A percentile compares a stretch with the other conserved stretches of the same genome.
Conservation (phyloP, 2,888 invertebrate genomes). For the Stenodera caucasica region DNA sequence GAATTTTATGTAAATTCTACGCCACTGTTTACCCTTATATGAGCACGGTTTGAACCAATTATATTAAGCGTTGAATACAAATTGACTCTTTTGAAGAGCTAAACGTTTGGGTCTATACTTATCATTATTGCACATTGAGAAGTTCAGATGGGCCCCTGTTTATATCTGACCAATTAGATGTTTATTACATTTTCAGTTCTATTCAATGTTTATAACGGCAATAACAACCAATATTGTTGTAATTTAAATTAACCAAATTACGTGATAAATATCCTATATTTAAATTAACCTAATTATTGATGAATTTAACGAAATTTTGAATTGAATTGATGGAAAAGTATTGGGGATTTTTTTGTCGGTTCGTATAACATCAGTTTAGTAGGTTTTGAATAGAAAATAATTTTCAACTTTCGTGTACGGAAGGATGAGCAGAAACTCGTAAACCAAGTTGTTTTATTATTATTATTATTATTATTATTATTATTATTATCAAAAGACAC, state of each 20-base stretch:
- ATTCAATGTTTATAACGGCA: neutral
- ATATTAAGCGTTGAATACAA: slow-evolving; percentile 49
- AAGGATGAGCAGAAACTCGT: slow-evolving; percentile 23
- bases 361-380: neutral
- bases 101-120: slow-evolving; percentile 52
- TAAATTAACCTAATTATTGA: too few species aligned
- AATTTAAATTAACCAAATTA: neutral
- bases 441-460: slow-evolving; percentile 8
- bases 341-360: neutral
- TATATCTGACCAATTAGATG: slow-evolving; percentile 36
- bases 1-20: neutral
- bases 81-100: slow-evolving; percentile 54
- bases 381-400: neutral
- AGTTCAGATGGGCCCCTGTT: slow-evolving; percentile 29
- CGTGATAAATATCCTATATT: neutral
- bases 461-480: too few species aligned
- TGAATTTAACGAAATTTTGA: too few species aligned
- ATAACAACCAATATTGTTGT: neutral
- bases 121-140: slow-evolving; percentile 36
- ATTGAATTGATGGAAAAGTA: too few species aligned
- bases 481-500: slow-evolving; percentile 19
- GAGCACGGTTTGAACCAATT: slow-evolving; percentile 37
- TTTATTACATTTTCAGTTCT: slow-evolving; percentile 15
- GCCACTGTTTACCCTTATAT: slow-evolving; percentile 27
- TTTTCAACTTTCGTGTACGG: slow-evolving; percentile 10